A percentile compares a stretch with the other conserved stretches of the same genome.
Conservation (phyloP, 64 coral and sea anemone species). For the Acropora yongei region DNA sequence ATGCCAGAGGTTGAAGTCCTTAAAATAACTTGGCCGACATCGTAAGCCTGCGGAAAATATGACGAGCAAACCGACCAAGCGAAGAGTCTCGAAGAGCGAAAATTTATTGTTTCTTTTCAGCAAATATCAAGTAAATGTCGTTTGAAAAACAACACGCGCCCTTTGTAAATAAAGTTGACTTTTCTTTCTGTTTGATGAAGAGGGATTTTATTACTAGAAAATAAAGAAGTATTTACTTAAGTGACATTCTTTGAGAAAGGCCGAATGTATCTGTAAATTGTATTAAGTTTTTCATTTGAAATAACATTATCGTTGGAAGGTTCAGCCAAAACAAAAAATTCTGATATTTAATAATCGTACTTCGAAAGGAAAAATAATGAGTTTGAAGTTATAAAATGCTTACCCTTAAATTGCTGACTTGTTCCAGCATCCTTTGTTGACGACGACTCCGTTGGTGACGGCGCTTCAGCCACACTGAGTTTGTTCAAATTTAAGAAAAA, state of each 20-base stretch:
- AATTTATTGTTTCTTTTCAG: not conserved
- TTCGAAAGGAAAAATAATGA: not conserved
- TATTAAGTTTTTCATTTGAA: not conserved
- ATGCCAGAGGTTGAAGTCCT: not conserved
- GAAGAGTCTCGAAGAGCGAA: no score
- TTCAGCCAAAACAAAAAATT: not conserved
- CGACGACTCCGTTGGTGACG: not conserved
- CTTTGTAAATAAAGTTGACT: constrained; percentile 35
- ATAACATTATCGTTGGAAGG: not conserved
- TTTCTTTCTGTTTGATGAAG: not conserved
- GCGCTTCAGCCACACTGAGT: not conserved
- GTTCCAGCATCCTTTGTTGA: not conserved
- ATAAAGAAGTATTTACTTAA: not conserved
- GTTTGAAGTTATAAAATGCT: not conserved
- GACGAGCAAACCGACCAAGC: not conserved
- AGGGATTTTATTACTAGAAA: not conserved
- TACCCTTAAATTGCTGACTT: constrained; percentile 25
- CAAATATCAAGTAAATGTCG: constrained; percentile 18
- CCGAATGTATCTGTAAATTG: not conserved
- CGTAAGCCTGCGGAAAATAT: constrained; percentile 19
- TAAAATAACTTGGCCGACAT: not conserved
- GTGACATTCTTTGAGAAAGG: not conserved
- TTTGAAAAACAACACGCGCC: not conserved
- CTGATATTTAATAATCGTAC: not conserved
- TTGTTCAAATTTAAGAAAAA: not conserved